Evolutionary conservation across 2,113 vertebrate genomes (phyloP), one percentile per base, ranked within the genome.

Genomic region (Pygathrix nemaeus): DNA sequence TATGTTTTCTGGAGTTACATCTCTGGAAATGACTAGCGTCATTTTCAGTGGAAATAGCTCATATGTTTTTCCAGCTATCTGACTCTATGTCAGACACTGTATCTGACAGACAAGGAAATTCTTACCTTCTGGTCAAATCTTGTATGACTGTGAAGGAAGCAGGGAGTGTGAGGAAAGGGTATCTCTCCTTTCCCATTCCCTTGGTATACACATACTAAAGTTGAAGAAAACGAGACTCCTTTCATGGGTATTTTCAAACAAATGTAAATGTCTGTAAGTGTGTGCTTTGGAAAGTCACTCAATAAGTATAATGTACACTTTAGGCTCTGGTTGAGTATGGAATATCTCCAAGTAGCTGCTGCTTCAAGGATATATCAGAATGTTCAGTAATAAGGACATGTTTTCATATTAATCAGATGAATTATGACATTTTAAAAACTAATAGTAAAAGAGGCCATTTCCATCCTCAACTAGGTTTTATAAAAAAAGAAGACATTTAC

Each of bases 11-110:
- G 61, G 57, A 48, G 45, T 27, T 66, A 43, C 17, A 21, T 86
- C 86, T 83, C 81, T 59, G 25, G 70, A 80, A 97, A 93, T 87
- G 52, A 83, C 16, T 86, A 20, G 13, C 57, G 25, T 89, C 81
- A 78, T 88, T 95, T 96, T 94, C 75, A 72, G 35, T 73, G 45
- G 40, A 83, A 94, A 85, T 80, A 93, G 38, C 57, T 78, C 73
- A 92, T 76, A 70, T 45, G 18, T 80, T 97, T 95, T 90, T 87
- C 93, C 68, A 87, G 55, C 43, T 83, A 59, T 87, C 61, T 90
- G 59, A 82, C 75, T 52, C 40, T 68, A 0, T 72, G 52, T 55
- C 52, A 55, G 52, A 55, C 52, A 55, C 52, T 55, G 43, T 50
- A 66, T 82, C 70, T 52, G 80, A 35, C 35, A 89, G 80, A 72